Evolutionary conservation across 1,140 invertebrate species (phyloP), one percentile per base, ranked within the genome.

Genomic region (Paraescarpia echinospica): DNA sequence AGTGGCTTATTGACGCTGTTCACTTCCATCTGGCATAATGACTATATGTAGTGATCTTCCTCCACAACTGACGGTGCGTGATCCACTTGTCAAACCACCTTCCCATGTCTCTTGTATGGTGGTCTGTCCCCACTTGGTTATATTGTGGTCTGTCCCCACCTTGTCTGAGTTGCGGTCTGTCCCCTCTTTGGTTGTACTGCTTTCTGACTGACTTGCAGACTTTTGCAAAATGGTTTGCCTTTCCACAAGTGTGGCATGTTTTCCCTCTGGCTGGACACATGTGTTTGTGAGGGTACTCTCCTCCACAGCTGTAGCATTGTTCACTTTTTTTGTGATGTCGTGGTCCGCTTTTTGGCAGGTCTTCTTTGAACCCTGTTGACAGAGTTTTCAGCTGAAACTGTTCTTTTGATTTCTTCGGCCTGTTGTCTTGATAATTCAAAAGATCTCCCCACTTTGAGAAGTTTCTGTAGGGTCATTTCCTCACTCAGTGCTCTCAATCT

Each of bases 221-320:
- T n/a, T 91, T 91, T 48, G 1, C 34, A 91, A 91, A 91, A 91
- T 91, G 91, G 91, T 34, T 34, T 91, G 34, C 34, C 35, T 91
- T 48, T 12, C 35, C 35, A 48, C 91, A 91, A 5, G 12, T 48
- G 35, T 91, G 91, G 31, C 91, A 91, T 12, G 91, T 91, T 91
- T 48, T 34, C 34, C 91, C 91, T 91, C 31, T 91, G 14, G 34
- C 91, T 35, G n/a, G 91, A 33, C 91, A 34, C 27, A 18, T 91
- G 31, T 91, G 6, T 91, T 91, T 18, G 34, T 91, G 91, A 22
- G 33, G 35, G 31, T 33, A 48, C 34, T 91, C 35, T 34, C 91
- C 33, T 5, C 91, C 91, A 91, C 35, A 48, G 12, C 35, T 91
- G 18, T 91, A 91, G 34, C 91, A 35, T 48, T 91, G 34, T 91